phyloP scores from a whole-genome alignment of 2,888 invertebrate species.

The Cacoxenus indagator region DNA sequence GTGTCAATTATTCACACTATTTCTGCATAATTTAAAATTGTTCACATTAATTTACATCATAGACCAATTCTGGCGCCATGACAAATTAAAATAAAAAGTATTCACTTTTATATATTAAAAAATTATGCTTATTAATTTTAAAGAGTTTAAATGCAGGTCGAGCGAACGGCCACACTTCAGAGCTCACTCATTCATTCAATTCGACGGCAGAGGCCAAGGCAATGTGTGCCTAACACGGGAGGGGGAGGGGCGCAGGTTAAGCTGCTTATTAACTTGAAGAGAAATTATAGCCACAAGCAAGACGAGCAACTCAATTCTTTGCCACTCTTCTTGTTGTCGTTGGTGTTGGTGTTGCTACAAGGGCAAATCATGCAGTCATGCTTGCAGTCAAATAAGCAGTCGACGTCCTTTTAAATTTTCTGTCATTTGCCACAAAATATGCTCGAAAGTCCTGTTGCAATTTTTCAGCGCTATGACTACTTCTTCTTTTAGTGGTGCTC shows the following conservation, averaged over 20 bases:
- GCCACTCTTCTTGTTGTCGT: conserved; percentile 38
- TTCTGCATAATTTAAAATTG: no score
- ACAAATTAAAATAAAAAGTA: no score
- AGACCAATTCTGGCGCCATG: no score
- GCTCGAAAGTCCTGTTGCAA: conserved; percentile 57
- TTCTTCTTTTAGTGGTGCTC: conserved; percentile 20
- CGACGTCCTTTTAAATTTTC: conserved; percentile 64
- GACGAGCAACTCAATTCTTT: conserved; percentile 52
- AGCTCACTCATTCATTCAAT: conserved; percentile 1
- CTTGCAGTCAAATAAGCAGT: no score
- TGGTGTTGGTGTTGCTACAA: conserved; percentile 53
- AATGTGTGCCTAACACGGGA: neutral
- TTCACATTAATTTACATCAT: no score
- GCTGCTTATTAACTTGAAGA: conserved; percentile 63
- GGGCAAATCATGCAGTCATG: no score
- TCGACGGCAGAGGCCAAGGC: neutral
- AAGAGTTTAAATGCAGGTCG: conserved; percentile 52
- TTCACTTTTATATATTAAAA: no score
- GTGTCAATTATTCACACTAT: no score
- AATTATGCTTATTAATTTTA: no score
- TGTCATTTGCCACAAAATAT: conserved; percentile 64
- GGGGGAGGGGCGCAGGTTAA: conserved; percentile 46
- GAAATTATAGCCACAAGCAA: conserved; percentile 62
- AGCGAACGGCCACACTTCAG: neutral
- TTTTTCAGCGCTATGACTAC: conserved; percentile 43